Evolutionary conservation across 1,140 invertebrate genomes (phyloP).

Genomic region (Eriocheir sinensis): DNA sequence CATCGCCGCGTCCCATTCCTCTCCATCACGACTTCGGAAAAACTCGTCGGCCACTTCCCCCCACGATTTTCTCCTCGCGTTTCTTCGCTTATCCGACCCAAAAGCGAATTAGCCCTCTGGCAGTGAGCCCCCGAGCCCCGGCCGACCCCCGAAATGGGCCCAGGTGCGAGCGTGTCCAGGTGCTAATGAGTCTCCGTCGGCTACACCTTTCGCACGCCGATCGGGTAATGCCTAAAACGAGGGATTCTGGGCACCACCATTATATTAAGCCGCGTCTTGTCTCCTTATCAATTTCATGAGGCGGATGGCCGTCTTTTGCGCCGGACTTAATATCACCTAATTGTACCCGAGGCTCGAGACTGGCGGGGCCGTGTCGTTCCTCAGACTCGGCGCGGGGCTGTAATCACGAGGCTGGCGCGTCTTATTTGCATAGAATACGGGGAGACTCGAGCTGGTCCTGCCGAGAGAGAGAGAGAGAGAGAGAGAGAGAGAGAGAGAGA

Average conservation of each 20-base stretch:
- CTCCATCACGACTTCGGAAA: slow-evolving; percentile 66
- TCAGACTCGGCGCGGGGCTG: slow-evolving; percentile 39
- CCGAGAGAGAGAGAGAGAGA: slow-evolving; percentile 25
- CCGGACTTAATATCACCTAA: slow-evolving; percentile 75
- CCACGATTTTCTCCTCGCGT: slow-evolving; percentile 45
- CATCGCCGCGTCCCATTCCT: slow-evolving; percentile 65
- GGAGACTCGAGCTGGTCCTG: background rate
- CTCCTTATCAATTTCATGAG: slow-evolving; percentile 77
- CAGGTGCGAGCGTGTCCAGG: background rate
- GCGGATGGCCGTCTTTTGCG: slow-evolving; percentile 74
- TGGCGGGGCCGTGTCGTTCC: slow-evolving; percentile 59
- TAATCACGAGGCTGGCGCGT: slow-evolving; percentile 61
- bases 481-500: slow-evolving; percentile 51
- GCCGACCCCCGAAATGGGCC: background rate
- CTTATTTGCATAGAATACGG: slow-evolving; percentile 74
- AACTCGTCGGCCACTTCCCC: slow-evolving; percentile 42
- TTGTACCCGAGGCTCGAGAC: slow-evolving; percentile 65
- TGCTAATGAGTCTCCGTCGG: slow-evolving; percentile 26
- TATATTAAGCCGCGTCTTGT: slow-evolving; percentile 76
- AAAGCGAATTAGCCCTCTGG: background rate
- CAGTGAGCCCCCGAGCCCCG: background rate
- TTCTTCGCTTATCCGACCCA: slow-evolving; percentile 45
- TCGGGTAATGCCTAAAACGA: slow-evolving; percentile 73
- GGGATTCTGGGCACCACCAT: slow-evolving; percentile 75
- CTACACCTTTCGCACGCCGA: slow-evolving; percentile 58